A percentile compares a stretch with the other conserved stretches of the same genome.
Evolutionary conservation across 2,888 invertebrate species (phyloP).

Genomic region (Seira ritae): DNA sequence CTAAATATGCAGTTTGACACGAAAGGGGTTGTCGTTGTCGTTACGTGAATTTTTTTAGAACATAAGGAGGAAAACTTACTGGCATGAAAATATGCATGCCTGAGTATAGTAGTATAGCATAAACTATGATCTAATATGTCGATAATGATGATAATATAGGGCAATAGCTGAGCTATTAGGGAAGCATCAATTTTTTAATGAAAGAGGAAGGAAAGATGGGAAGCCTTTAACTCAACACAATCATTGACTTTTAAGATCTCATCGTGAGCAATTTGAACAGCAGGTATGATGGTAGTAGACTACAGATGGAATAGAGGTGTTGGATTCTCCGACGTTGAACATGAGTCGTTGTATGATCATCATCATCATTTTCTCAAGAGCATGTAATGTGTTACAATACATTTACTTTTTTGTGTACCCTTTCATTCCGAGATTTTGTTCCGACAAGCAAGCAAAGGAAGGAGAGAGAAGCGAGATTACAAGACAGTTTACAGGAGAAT

Average conservation of each 20-base stretch:
- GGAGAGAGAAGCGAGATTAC: not conserved
- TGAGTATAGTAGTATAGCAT: too few relatives aligned
- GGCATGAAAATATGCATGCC: too few relatives aligned
- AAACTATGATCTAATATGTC: slow-evolving; percentile 22
- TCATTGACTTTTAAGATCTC: slow-evolving; percentile 51
- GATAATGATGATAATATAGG: slow-evolving; percentile 24
- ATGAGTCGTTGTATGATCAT: not conserved
- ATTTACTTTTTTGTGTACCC: slow-evolving; percentile 31
- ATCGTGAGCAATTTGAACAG: slow-evolving; percentile 41
- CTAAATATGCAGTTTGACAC: too few relatives aligned
- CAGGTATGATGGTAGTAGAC: slow-evolving; percentile 54
- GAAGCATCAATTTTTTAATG: slow-evolving; percentile 15
- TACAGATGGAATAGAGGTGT: slow-evolving; percentile 37
- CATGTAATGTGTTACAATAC: slow-evolving; percentile 25
- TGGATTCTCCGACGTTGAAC: slow-evolving; percentile 25
- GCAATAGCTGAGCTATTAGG: too few relatives aligned
- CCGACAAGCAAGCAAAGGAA: slow-evolving; percentile 19
- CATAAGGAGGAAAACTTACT: too few relatives aligned
- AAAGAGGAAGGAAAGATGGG: slow-evolving; percentile 49
- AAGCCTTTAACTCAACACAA: slow-evolving; percentile 37
- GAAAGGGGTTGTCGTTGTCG: too few relatives aligned
- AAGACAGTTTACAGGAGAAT: slow-evolving; percentile 47
- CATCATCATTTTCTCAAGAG: not conserved
- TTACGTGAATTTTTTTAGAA: too few relatives aligned
- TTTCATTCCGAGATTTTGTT: slow-evolving; percentile 36